Evolutionary conservation across 1,140 invertebrate genomes (phyloP).

Genomic region (Propsilocerus akamusi): DNA sequence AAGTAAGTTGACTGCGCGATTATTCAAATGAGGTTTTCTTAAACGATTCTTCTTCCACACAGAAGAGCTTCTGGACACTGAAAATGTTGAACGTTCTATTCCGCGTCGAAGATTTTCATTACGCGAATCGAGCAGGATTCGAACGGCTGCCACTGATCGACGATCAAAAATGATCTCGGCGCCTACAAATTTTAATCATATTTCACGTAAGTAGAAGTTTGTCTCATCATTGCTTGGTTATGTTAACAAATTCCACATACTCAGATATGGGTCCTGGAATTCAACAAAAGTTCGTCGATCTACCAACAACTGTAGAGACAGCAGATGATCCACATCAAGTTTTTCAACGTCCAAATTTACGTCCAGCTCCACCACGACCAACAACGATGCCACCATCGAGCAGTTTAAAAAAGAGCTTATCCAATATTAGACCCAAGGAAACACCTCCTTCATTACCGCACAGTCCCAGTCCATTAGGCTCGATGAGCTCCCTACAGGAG

Average conservation of each 20-base stretch:
- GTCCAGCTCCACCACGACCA: slow-evolving; percentile 8
- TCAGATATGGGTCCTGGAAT: slow-evolving; percentile 91
- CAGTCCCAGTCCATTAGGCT: slow-evolving; percentile 7
- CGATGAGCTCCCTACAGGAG: slow-evolving; percentile 12
- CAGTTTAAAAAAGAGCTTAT: not conserved
- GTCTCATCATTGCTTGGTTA: too few species aligned
- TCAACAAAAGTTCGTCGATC: slow-evolving; percentile 78
- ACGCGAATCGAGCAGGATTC: slow-evolving; percentile 43
- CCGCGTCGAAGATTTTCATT: slow-evolving; percentile 74
- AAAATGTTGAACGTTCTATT: slow-evolving; percentile 38
- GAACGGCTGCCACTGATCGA: slow-evolving; percentile 34
- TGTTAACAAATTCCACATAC: too few species aligned
- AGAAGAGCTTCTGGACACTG: slow-evolving; percentile 51
- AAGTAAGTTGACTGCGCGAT: slow-evolving; percentile 30
- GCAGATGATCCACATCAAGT: slow-evolving; percentile 32
- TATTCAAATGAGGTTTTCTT: not conserved
- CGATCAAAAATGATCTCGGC: slow-evolving; percentile 83
- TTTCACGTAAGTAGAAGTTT: slow-evolving; percentile 96
- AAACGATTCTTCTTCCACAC: slow-evolving; percentile 10
- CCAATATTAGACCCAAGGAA: slow-evolving; percentile 4
- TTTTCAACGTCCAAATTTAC: not conserved
- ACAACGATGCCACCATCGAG: slow-evolving; percentile 5
- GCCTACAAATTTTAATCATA: slow-evolving; percentile 91
- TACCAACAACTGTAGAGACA: slow-evolving; percentile 70
- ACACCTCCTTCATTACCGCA: slow-evolving; percentile 7